Evolutionary conservation across 2,797 vertebrate genomes (phyloP), one percentile per base, ranked within the genome.

Genomic region (Tapirus indicus): DNA sequence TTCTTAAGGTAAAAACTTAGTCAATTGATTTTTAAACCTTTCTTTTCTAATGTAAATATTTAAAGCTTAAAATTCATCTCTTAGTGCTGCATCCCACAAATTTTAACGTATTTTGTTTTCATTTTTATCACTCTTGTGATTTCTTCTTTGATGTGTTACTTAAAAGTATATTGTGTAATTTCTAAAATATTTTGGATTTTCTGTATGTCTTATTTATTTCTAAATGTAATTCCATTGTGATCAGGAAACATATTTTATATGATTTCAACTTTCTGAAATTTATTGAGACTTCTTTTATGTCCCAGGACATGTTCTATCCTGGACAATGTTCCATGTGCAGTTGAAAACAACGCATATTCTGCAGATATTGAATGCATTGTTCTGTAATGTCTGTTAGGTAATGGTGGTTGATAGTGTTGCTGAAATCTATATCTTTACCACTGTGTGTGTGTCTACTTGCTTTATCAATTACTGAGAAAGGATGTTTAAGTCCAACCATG

Each of bases 231-330:
- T 75, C 69, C 72, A 4, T 60, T 60, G 2, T 62, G 32, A 38
- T 66, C 58, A 88, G 56, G 74, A 94, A 82, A 74, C 12, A 11
- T 58, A 16, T 88, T 74, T 47, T 83, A 25, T 68, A 60, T 4
- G 21, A 88, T 88, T 88, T 82, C n/a, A n/a, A n/a, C 47, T 75
- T 75, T 60, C 44, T 92, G 58, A 68, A 75, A 66, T 68, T 75
- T 66, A 54, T 49, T 82, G 54, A n/a, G 7, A 32, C 3, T n/a
- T 58, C 38, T 14, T 78, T 92, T 82, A 71, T 75, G 58, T 41
- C 16, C 58, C 13, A 7, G 49, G 23, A 13, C 17, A 12, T 38
- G 21, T 88, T 88, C 77, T 83, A 2, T 92, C 17, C 60, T 75
- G n/a, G 68, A 82, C 10, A 68, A 0, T 66, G 32, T 74, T 47